Evolutionary conservation across 2,113 vertebrate species (phyloP), one percentile per base, ranked within the genome.

Genomic region (Ceuthmochares aereus): DNA sequence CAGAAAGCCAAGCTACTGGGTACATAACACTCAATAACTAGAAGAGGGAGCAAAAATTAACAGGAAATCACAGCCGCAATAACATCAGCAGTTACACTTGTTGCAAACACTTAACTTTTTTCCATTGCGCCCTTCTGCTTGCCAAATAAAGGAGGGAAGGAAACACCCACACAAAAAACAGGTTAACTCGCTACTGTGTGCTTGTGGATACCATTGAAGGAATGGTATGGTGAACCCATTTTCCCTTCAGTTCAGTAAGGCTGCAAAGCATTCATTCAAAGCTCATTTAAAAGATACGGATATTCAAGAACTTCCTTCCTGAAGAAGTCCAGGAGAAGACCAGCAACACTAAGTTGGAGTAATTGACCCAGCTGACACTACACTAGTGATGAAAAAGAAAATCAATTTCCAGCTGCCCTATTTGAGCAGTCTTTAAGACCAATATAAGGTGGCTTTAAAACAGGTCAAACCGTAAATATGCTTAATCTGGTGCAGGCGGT

Each of bases 11-110:
- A 79, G n/a, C 13, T 58, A 47, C 18, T 54, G 47, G 43, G 54
- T 40, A 30, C 8, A 1, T 49, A 70, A 73, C 10, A 51, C 8
- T 32, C 16, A 56, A 74, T 9, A 72, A 42, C 45, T 85, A 81
- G 56, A 73, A 81, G 90, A 94, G 79, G 68, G 54, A 76, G 78
- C 49, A 93, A 85, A 90, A 83, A 56, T 37, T 54, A 85, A 70
- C 12, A 84, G 32, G 64, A 93, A 73, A 66, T 20, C n/a, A 72
- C 17, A 68, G 29, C 23, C 45, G 47, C 87, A 91, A 72, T 72
- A 74, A 84, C 30, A 92, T 22, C 52, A 82, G 26, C 23, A 45
- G 70, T 19, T 36, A 66, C 30, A 51, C n/a, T 2, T 85, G 56
- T 18, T 64, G 26, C 88, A 62, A 58, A 56, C 2, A 8, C 12